Base-by-base conservation (phyloP, 2,888 invertebrate species). In the Listrodromus nycthemerus region DNA sequence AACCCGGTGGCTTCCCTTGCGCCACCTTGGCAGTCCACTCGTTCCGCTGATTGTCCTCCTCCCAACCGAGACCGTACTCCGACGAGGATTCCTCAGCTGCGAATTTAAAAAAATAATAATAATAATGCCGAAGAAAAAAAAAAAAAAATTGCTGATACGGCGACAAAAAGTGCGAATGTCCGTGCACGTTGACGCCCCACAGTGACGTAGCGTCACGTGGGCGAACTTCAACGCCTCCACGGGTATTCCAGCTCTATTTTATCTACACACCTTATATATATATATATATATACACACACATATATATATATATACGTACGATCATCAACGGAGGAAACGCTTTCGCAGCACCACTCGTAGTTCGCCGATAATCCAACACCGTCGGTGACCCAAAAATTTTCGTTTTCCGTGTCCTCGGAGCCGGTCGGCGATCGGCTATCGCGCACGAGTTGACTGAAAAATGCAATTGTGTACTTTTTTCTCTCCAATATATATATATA, bases 351-450 rank as follows among this genome's bases (percentile, higher is more conserved):
- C 81, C 81, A 81, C 8, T 83, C 83, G 78, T 78, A 82, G 13
- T 79, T 78, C n/a, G 63, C 74, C 19, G 78, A 74, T 33, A 78
- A 55, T 45, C 69, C 82, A 21, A 73, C 70, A 65, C 66, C 66
- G 55, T 78, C 82, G 21, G 77, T 69, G 13, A 73, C 69, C 82
- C 82, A 79, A 76, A 80, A 79, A 45, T 83, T 76, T 8, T 71
- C 83, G 86, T 89, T 89, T 75, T 88, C 87, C 16, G 87, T 86
- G 77, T 90, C 90, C 65, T 92, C 92, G 27, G 87, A 86, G 37
- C 82, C 81, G 30, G 79, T 84, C 19, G 87, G 71, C 37, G 85
- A 84, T 50, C 81, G 85, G 85, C 90, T 86, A 89, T 91, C 86
- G 30, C 82, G 82, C 88, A 91, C 84, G 90, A 89, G 86, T 80